phyloP scores from a whole-genome alignment of 2,113 vertebrate species.

The Eclectus roratus region DNA sequence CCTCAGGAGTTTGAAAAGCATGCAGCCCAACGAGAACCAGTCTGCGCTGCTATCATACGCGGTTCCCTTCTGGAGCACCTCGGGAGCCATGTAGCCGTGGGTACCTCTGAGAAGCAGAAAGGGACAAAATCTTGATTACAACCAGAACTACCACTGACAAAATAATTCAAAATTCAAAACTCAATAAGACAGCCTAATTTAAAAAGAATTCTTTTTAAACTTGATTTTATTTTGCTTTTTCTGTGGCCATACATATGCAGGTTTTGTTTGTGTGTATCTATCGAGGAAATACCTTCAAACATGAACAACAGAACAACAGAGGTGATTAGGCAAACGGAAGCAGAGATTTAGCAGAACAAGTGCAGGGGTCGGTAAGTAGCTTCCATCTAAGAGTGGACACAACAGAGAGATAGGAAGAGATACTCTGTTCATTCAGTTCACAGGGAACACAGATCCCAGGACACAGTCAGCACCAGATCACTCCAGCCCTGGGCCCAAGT shows the following conservation, averaged over 20 bases:
- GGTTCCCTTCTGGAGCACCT: slow-evolving; percentile 97
- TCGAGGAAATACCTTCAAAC: background rate
- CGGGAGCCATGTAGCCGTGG: slow-evolving; percentile 98
- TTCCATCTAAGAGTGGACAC: background rate
- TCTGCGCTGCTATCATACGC: slow-evolving; percentile 97
- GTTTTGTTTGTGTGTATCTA: background rate
- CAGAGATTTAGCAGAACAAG: background rate
- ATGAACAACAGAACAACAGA: background rate
- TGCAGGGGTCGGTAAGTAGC: background rate
- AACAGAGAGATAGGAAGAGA: background rate
- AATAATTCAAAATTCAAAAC: background rate
- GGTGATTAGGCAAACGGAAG: background rate
- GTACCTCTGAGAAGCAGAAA: slow-evolving; percentile 80
- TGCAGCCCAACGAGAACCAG: slow-evolving; percentile 98
- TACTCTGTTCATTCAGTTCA: background rate
- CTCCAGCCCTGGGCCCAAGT: background rate
- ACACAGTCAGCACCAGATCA: background rate
- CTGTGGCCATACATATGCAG: background rate
- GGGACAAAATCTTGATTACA: background rate
- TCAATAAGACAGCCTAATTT: background rate
- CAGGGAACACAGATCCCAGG: too few species aligned
- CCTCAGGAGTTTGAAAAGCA: slow-evolving; percentile 97
- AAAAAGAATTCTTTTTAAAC: background rate
- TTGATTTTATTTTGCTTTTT: background rate
- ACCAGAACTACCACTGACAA: fast-evolving